These are phyloP conservation scores for Polymixis lichenea DNA, from an alignment of 2,888 invertebrate genomes.

Conservation along the genomic window DNA sequence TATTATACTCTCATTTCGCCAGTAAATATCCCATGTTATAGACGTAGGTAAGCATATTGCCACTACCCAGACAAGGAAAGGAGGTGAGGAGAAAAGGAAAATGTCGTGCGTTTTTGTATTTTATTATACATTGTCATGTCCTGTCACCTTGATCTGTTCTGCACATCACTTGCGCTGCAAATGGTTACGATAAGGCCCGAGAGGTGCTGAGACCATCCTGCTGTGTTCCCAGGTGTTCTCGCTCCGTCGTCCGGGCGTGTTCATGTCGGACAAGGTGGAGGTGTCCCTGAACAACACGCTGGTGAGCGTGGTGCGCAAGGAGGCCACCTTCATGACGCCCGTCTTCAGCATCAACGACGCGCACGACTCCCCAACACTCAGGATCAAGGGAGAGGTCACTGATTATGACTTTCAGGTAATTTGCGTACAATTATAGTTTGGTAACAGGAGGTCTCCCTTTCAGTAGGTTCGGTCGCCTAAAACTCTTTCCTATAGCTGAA, in stretches of 20 bases:
- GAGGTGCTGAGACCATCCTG: too few relatives aligned
- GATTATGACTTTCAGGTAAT: constrained; percentile 61
- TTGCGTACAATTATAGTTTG: background rate
- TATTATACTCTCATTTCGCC: background rate
- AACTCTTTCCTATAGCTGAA: background rate
- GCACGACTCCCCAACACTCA: constrained; percentile 67
- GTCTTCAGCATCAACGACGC: constrained; percentile 76
- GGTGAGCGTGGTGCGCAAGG: constrained; percentile 76
- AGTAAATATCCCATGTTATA: background rate
- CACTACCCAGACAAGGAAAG: background rate
- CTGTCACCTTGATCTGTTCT: background rate
- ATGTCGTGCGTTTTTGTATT: background rate
- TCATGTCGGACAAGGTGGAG: constrained; percentile 79
- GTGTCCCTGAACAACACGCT: constrained; percentile 69
- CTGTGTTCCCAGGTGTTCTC: constrained; percentile 72
- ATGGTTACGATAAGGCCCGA: background rate
- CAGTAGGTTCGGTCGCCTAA: background rate
- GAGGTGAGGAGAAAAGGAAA: background rate
- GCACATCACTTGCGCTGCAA: background rate
- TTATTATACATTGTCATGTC: background rate
- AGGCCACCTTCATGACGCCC: constrained; percentile 77
- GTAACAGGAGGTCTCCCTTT: background rate
- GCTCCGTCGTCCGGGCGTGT: constrained; percentile 76
- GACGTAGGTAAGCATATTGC: background rate
- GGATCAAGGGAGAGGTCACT: constrained; percentile 76